Conservation (phyloP, 2,888 invertebrate species). For the Suillia variegata region DNA sequence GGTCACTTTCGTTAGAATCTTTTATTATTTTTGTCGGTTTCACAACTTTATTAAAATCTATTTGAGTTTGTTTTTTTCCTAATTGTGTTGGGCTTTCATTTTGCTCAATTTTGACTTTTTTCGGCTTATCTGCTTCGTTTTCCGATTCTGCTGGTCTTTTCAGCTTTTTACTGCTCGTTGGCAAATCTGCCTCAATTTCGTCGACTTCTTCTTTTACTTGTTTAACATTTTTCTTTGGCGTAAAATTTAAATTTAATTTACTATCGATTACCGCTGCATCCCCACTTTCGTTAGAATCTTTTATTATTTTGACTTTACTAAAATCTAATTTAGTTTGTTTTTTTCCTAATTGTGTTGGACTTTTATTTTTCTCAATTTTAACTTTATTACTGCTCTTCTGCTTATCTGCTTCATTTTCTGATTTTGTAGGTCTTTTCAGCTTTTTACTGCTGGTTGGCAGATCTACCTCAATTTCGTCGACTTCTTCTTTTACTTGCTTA, state of each 20-base stretch:
- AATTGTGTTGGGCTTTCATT: too few species aligned
- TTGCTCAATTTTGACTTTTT: too few species aligned
- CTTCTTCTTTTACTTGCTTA: constrained; percentile 16
- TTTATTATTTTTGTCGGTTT: too few species aligned
- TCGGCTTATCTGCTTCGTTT: not conserved
- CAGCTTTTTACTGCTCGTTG: not conserved
- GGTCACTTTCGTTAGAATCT: constrained; percentile 24
- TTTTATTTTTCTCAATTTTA: too few species aligned
- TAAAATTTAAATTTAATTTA: constrained; percentile 29
- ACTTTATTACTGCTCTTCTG: constrained; percentile 24
- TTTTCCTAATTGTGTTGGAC: too few species aligned
- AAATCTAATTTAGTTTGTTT: too few species aligned
- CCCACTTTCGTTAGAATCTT: constrained; percentile 6
- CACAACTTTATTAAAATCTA: not conserved
- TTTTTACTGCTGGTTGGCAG: constrained; percentile 16
- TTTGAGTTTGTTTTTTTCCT: too few species aligned
- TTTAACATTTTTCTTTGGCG: not conserved
- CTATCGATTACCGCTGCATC: constrained; percentile 28
- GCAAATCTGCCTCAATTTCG: too few species aligned
- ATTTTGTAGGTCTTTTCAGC: constrained; percentile 3
- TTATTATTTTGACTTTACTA: not conserved
- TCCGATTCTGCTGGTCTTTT: not conserved
- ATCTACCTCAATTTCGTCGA: not conserved
- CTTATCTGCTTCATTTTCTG: constrained; percentile 1
- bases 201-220: too few species aligned